phyloP scores from a whole-genome alignment of 1,140 invertebrate species.

The Drosophila obscura region DNA sequence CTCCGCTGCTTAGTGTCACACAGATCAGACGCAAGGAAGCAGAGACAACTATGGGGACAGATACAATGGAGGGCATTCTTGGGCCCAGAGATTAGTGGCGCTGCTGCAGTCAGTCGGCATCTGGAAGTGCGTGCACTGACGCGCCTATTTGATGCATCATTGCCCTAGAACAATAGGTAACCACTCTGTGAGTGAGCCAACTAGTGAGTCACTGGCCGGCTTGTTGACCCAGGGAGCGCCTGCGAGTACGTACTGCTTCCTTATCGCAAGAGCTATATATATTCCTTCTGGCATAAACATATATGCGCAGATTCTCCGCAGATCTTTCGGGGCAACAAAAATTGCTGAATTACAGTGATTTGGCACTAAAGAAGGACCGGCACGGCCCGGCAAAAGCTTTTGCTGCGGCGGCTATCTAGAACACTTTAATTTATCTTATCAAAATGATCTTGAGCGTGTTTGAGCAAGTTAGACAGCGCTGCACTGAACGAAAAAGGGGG shows the following conservation, averaged over 20 bases:
- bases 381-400: not conserved
- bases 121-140: conserved; percentile 32
- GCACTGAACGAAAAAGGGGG: conserved; percentile 46
- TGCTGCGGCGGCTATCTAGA: conserved; percentile 33
- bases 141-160: conserved; percentile 59
- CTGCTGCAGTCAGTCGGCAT: conserved; percentile 33
- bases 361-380: conserved; percentile 44
- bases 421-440: conserved; percentile 70
- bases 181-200: conserved; percentile 27
- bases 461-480: not conserved
- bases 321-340: conserved; percentile 22
- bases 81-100: conserved; percentile 26
- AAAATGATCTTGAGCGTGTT: conserved; percentile 71
- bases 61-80: conserved; percentile 74
- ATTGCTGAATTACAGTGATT: conserved; percentile 65
- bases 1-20: conserved; percentile 6
- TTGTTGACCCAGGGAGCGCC: conserved; percentile 51
- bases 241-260: not conserved
- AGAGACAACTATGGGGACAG: not conserved
- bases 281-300: too few relatives aligned
- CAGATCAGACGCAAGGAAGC: conserved; percentile 10
- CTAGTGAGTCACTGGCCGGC: conserved; percentile 34
- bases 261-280: not conserved
- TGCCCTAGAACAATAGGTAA: conserved; percentile 58
- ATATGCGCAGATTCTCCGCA: not conserved